Conservation (phyloP, 2,113 vertebrate species). For the Xiphophorus couchianus region DNA sequence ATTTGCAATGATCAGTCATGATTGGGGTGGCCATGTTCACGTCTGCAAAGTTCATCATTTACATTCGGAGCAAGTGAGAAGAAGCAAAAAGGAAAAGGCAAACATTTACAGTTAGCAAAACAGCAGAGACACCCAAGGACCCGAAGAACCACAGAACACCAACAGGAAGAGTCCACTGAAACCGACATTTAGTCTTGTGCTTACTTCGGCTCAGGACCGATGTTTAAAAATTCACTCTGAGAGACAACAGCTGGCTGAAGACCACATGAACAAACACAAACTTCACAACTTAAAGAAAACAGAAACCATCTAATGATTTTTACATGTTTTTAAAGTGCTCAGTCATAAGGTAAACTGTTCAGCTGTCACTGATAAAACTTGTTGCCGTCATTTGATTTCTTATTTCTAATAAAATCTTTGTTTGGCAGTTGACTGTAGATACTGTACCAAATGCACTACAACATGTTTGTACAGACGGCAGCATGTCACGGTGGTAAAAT, state of each 20-base stretch:
- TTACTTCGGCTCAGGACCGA: conserved; percentile 54
- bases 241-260: conserved; percentile 16
- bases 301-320: background rate
- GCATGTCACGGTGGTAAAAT: no score
- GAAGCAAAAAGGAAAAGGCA: conserved; percentile 18
- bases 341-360: background rate
- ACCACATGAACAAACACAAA: conserved; percentile 20
- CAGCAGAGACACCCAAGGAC: conserved; percentile 8
- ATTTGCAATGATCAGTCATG: conserved; percentile 42
- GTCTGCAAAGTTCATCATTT: conserved; percentile 23
- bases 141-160: conserved; percentile 32
- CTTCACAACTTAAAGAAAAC: conserved; percentile 39
- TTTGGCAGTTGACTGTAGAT: background rate
- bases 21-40: conserved; percentile 31
- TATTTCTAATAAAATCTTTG: background rate
- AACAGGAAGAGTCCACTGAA: conserved; percentile 39
- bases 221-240: conserved; percentile 44
- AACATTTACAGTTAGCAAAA: conserved; percentile 18
- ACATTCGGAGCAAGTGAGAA: background rate
- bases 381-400: no score
- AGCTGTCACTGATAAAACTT: background rate
- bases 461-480: no score
- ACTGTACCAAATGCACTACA: background rate
- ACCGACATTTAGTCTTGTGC: conserved; percentile 59
- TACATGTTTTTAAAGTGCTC: background rate